phyloP scores from a whole-genome alignment of 2,113 vertebrate species.

The Elephas maximus region DNA sequence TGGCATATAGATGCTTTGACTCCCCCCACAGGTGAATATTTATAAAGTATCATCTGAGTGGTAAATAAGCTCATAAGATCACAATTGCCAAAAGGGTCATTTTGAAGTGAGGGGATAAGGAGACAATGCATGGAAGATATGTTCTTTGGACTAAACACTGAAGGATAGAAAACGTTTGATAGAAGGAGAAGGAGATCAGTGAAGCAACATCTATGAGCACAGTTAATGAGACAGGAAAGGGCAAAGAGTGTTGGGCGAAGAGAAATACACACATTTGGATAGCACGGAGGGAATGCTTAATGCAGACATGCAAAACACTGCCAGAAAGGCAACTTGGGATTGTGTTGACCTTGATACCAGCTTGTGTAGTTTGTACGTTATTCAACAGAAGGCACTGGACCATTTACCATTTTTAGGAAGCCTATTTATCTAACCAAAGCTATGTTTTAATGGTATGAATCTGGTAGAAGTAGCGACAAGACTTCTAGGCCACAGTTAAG shows the following conservation, averaged over 20 bases:
- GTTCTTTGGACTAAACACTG: neutral
- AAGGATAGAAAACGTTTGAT: neutral
- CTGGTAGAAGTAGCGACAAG: neutral
- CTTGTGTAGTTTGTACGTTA: neutral
- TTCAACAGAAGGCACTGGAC: neutral
- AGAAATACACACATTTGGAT: neutral
- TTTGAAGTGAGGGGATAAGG: neutral
- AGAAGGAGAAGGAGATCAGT: neutral
- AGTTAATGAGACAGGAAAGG: neutral
- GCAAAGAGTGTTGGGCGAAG: neutral
- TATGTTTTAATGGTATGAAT: neutral
- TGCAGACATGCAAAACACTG: neutral
- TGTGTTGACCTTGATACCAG: neutral
- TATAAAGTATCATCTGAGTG: neutral
- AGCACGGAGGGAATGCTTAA: neutral
- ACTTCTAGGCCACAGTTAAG: neutral
- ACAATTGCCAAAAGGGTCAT: neutral
- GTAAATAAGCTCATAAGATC: neutral
- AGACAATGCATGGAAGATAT: neutral
- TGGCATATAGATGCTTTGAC: neutral
- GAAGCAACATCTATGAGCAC: neutral
- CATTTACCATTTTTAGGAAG: neutral
- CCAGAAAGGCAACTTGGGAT: neutral
- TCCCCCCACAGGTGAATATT: neutral
- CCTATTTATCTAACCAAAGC: neutral